Evolutionary conservation across 2,113 vertebrate species (phyloP).

Genomic region (Galemys pyrenaicus): DNA sequence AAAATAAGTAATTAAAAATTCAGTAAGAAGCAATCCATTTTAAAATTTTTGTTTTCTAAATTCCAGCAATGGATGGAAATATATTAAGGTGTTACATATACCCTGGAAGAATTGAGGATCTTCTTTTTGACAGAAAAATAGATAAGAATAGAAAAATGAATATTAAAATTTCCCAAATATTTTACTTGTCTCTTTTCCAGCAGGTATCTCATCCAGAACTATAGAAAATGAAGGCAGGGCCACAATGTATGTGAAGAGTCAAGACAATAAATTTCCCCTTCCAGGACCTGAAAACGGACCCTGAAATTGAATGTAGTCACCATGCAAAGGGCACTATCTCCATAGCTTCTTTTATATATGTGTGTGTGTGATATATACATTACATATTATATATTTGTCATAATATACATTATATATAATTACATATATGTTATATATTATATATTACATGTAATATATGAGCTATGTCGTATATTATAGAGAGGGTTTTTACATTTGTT

Average conservation of each 20-base stretch:
- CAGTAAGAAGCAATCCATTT: background rate
- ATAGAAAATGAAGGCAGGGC: background rate
- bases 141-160: slow-evolving; percentile 38
- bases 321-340: background rate
- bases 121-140: slow-evolving; percentile 34
- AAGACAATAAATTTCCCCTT: background rate
- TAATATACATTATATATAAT: too few relatives aligned
- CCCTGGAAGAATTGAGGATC: slow-evolving; percentile 5
- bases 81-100: background rate
- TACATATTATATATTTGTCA: too few relatives aligned
- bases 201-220: background rate
- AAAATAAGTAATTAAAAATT: slow-evolving; percentile 65
- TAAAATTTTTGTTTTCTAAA: slow-evolving; percentile 35
- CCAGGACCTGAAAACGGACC: background rate
- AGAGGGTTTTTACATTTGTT: background rate
- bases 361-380: too few relatives aligned
- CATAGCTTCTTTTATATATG: background rate
- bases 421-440: too few relatives aligned
- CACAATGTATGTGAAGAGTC: background rate
- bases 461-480: too few relatives aligned
- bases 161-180: background rate
- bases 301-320: background rate
- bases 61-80: slow-evolving; percentile 47
- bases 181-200: slow-evolving; percentile 31
- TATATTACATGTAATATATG: too few relatives aligned